A percentile compares a stretch with the other conserved stretches of the same genome.
Conservation (phyloP, 2,888 invertebrate genomes). For the Polyommatus icarus region DNA sequence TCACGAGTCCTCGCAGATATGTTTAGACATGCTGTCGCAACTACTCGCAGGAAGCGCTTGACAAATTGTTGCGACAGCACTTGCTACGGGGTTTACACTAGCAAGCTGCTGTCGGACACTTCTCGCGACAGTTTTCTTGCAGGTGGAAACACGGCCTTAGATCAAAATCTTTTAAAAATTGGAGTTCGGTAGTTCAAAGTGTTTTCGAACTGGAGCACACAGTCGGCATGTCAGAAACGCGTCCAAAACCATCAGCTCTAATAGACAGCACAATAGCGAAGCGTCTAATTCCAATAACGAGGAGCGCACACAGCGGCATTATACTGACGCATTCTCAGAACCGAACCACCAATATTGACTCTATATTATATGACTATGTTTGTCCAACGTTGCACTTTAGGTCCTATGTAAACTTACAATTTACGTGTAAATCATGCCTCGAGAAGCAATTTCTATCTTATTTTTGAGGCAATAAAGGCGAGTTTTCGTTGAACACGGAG, state of each 20-base stretch:
- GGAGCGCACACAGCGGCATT: constrained; percentile 72
- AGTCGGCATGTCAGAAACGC: constrained; percentile 20
- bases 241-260: not conserved
- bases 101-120: too few relatives aligned
- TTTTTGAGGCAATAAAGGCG: constrained; percentile 46
- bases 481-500: constrained; percentile 59
- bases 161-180: not conserved
- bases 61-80: too few relatives aligned
- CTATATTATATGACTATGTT: constrained; percentile 73
- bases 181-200: not conserved
- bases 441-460: constrained; percentile 42
- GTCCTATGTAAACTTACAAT: constrained; percentile 76
- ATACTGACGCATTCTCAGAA: constrained; percentile 76
- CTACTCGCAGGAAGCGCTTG: too few relatives aligned
- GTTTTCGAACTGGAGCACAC: not conserved
- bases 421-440: constrained; percentile 56
- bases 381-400: constrained; percentile 76
- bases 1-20: too few relatives aligned
- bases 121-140: too few relatives aligned
- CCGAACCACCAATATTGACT: constrained; percentile 74
- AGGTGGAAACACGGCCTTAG: too few relatives aligned
- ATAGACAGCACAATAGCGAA: constrained; percentile 19
- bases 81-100: too few relatives aligned
- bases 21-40: too few relatives aligned
- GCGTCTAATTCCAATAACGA: constrained; percentile 73